Percentiles rank a stretch among this genome's conserved stretches.
These are phyloP conservation scores for Erpobdella octoculata DNA, from an alignment of 2,888 invertebrate genomes.

Conservation along the genomic window DNA sequence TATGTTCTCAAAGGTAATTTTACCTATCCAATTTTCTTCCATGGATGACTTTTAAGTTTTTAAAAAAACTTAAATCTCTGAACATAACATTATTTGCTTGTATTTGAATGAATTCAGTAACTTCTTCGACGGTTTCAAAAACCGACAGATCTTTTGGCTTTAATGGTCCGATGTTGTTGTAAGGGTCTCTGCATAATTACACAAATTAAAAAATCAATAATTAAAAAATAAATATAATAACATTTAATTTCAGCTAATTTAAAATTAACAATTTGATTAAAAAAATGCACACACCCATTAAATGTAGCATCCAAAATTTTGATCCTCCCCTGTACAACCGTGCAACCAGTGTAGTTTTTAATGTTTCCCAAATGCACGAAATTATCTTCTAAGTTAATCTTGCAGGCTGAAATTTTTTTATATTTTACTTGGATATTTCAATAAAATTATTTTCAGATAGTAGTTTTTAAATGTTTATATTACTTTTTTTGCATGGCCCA, in stretches of 20 bases:
- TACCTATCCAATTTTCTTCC: constrained; percentile 55
- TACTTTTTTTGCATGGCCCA: constrained; percentile 79
- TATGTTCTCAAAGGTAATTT: not conserved
- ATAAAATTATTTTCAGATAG: no score
- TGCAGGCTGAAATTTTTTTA: constrained; percentile 8
- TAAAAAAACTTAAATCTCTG: constrained; percentile 79
- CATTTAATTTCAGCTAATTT: not conserved
- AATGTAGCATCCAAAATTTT: constrained; percentile 82
- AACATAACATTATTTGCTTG: constrained; percentile 60
- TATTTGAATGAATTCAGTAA: constrained; percentile 83
- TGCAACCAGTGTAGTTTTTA: constrained; percentile 78
- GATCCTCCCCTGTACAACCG: constrained; percentile 84
- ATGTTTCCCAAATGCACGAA: constrained; percentile 75
- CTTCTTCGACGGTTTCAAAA: constrained; percentile 80
- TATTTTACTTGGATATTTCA: no score
- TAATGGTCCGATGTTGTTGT: constrained; percentile 26
- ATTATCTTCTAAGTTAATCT: constrained; percentile 13
- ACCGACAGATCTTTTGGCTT: constrained; percentile 71
- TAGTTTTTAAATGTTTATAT: not conserved
- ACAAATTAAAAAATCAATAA: not conserved
- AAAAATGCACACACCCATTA: constrained; percentile 11
- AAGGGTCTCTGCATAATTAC: constrained; percentile 27
- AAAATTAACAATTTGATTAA: not conserved
- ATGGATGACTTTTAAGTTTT: constrained; percentile 84
- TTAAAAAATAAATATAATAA: not conserved